Evolutionary conservation across 2,888 invertebrate genomes (phyloP), one percentile per base, ranked within the genome.

Genomic region (Diarsia rubi): DNA sequence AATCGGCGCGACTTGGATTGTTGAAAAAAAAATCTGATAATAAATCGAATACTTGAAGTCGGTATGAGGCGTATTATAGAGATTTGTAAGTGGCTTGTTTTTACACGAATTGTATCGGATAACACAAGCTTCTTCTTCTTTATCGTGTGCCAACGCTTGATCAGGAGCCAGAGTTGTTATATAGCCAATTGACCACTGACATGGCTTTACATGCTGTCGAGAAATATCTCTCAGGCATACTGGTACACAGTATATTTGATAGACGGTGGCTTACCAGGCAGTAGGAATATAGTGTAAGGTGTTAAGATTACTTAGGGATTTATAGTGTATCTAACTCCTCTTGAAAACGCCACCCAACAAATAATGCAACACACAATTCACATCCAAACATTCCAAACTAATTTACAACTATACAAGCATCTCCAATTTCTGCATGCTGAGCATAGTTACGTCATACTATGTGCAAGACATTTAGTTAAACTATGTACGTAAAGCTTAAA

Each of bases 1-100:
- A 82, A 79, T 79, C 82, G 42, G 19, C 54, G 31, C 44, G 24
- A 49, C 60, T 42, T 68, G 37, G 37, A 45, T 47, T 81, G 11
- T 0, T 31, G 27, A 21, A 27, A 81, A 81, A n/a, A 77, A 78
- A 75, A n/a, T 65, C 5, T 16, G 24, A 37, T 44, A n/a, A 49
- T 74, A 57, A 19, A 75, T 52, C 4, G 42, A 79, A 45, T 69
- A 45, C n/a, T 77, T 27, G 16, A 14, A 16, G 9, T n/a, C 19
- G 16, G 21, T 27, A 44, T 3, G 14, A 45, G 14, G 42, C 42
- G 14, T 60, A 42, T 2, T 62, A 73, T 54, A 14, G 6, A 45
- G 73, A n/a, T 62, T 16, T 45, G 19, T 47, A 52, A 27, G 31
- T 31, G 21, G 12, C 16, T 42, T 45, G 49, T 5, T 42, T 54